A percentile compares a stretch with the other conserved stretches of the same genome.
Evolutionary conservation across 2,797 vertebrate species (phyloP).

Genomic region (Emydoidea blandingii): DNA sequence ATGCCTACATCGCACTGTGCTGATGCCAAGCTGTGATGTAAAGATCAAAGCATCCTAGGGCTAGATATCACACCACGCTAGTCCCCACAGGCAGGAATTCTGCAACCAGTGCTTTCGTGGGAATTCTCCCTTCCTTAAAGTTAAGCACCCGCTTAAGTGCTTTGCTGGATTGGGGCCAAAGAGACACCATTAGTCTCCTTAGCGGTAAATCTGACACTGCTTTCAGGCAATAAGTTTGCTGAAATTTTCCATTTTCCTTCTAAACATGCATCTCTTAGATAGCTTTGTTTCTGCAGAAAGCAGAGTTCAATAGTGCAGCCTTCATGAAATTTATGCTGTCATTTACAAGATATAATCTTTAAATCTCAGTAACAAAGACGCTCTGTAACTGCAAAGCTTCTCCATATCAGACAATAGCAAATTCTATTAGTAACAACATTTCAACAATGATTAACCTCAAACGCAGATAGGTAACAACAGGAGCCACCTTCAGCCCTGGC

Average conservation of each 20-base stretch:
- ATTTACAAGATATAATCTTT: not conserved
- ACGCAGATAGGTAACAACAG: not conserved
- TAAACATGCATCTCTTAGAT: constrained; percentile 24
- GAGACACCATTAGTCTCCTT: not conserved
- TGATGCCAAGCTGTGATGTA: not conserved
- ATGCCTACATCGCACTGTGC: fast-evolving
- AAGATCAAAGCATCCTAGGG: not conserved
- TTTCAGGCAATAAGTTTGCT: constrained; percentile 51
- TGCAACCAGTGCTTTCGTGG: not conserved
- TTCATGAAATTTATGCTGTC: not conserved
- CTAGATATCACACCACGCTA: not conserved
- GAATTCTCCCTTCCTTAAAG: not conserved
- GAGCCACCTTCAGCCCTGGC: not conserved
- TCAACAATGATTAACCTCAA: constrained; percentile 37
- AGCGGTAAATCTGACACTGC: constrained; percentile 48
- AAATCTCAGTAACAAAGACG: constrained; percentile 38
- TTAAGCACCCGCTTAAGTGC: not conserved
- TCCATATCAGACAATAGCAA: constrained; percentile 29
- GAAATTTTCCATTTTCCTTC: constrained; percentile 24
- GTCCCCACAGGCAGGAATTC: not conserved
- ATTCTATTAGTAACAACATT: constrained; percentile 38
- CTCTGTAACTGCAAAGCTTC: not conserved
- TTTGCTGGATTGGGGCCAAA: constrained; percentile 34
- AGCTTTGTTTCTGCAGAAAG: constrained; percentile 48
- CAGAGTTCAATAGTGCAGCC: constrained; percentile 64